Conservation (phyloP, 2,797 vertebrate species). For the Naso thynnoides region DNA sequence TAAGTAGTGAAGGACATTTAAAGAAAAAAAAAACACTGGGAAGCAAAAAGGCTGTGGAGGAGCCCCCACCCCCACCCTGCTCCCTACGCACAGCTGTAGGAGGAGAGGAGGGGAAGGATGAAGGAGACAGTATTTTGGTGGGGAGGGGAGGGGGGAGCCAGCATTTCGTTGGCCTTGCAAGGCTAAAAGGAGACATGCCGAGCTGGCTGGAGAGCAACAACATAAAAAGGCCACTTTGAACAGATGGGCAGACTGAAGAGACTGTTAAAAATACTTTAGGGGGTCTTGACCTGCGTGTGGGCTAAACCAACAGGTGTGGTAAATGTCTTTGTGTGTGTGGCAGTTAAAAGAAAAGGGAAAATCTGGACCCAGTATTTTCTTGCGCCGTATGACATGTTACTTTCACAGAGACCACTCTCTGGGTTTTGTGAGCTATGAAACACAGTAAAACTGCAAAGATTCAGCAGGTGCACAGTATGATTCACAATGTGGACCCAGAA, state of each 20-base stretch:
- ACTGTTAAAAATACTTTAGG: constrained; percentile 80
- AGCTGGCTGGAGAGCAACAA: constrained; percentile 59
- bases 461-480: too few species aligned
- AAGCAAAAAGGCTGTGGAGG: constrained; percentile 25
- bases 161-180: constrained; percentile 55
- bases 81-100: constrained; percentile 45
- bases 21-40: constrained; percentile 9
- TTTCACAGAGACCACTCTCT: neutral
- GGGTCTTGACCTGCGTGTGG: constrained; percentile 59
- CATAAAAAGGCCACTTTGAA: constrained; percentile 70
- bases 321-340: constrained; percentile 28
- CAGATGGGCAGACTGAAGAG: constrained; percentile 70
- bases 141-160: neutral
- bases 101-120: constrained; percentile 21
- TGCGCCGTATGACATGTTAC: too few species aligned
- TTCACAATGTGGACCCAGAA: too few species aligned
- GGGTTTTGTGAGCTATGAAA: too few species aligned
- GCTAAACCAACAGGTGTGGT: constrained; percentile 77
- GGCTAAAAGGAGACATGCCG: constrained; percentile 76
- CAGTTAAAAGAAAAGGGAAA: constrained; percentile 8
- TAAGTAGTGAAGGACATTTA: constrained; percentile 78
- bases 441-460: too few species aligned
- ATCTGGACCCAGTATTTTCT: constrained; percentile 18
- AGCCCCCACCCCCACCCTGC: constrained; percentile 8
- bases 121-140: constrained; percentile 34